Conservation (phyloP, 2,797 vertebrate species). For the Falco columbarius region DNA sequence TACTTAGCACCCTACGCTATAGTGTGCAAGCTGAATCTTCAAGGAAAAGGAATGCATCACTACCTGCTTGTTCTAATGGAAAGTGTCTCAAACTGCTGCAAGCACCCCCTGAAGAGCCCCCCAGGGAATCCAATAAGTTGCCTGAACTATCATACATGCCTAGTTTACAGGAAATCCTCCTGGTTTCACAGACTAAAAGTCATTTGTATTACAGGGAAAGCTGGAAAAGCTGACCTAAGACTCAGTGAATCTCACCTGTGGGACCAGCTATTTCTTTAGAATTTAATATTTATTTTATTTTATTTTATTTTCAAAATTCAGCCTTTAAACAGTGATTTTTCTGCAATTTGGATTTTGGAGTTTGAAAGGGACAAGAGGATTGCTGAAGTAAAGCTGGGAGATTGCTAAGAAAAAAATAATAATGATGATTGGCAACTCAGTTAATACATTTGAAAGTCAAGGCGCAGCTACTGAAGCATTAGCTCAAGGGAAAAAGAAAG, state of each 20-base stretch:
- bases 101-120: not conserved
- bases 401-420: slow-evolving; percentile 28
- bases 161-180: not conserved
- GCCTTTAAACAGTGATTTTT: not conserved
- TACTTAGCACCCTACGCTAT: not conserved
- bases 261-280: not conserved
- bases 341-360: not conserved
- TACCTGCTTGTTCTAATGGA: not conserved
- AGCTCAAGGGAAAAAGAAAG: not conserved
- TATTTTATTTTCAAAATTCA: not conserved
- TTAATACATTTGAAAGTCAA: slow-evolving; percentile 62
- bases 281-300: not conserved
- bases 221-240: not conserved
- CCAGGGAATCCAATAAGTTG: not conserved
- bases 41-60: not conserved
- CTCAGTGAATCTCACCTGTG: not conserved
- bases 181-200: not conserved
- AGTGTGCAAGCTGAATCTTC: not conserved
- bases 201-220: not conserved
- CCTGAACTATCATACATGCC: not conserved
- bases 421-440: slow-evolving; percentile 41
- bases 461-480: slow-evolving; percentile 5
- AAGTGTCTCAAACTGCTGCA: not conserved
- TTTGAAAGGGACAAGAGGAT: slow-evolving; percentile 29
- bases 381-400: slow-evolving; percentile 37